phyloP scores from a whole-genome alignment of 2,113 vertebrate species.

The Epinephelus fuscoguttatus region DNA sequence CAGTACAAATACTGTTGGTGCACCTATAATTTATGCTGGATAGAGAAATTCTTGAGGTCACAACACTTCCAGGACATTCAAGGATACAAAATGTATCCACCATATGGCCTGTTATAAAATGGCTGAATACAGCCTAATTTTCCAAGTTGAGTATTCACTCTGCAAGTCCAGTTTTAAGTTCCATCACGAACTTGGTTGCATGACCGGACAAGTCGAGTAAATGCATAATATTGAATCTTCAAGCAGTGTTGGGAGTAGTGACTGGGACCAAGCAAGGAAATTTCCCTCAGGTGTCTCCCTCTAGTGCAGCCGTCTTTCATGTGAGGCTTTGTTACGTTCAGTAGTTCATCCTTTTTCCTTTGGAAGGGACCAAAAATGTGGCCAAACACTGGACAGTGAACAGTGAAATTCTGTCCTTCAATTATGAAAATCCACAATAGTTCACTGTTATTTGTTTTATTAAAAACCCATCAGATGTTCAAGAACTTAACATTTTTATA shows the following conservation, averaged over 20 bases:
- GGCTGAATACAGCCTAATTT: background rate
- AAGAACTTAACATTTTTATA: background rate
- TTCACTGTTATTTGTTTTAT: background rate
- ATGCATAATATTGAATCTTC: background rate
- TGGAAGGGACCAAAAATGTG: background rate
- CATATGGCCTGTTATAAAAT: background rate
- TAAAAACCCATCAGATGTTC: background rate
- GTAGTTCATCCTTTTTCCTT: background rate
- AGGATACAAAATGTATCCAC: constrained; percentile 17
- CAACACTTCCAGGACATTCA: background rate
- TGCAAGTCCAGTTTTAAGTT: background rate
- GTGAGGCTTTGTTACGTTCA: background rate
- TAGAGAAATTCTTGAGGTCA: constrained; percentile 2
- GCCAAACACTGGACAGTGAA: background rate
- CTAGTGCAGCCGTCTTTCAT: constrained; percentile 15
- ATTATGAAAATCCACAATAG: background rate
- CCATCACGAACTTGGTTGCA: background rate
- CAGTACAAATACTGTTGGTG: background rate
- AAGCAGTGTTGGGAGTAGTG: background rate
- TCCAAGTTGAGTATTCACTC: background rate
- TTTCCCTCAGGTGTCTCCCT: background rate
- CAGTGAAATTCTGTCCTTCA: background rate
- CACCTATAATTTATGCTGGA: constrained; percentile 8
- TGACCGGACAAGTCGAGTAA: background rate
- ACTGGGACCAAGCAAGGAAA: background rate